Base-by-base conservation (phyloP, 2,797 vertebrate species). In the Channallabes apus region DNA sequence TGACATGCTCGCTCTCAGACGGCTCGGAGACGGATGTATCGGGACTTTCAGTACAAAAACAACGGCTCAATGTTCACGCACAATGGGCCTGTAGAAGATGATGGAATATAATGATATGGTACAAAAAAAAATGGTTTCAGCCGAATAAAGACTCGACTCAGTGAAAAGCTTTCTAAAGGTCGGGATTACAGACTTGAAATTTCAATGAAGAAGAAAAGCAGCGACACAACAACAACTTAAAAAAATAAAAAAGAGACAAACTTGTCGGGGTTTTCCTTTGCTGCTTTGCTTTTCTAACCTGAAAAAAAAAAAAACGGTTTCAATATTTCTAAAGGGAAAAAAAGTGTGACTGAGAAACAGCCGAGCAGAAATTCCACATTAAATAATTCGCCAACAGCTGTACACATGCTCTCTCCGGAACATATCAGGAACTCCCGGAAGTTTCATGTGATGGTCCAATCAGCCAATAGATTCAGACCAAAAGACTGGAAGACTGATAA, bases 41-140 rank as follows among this genome's bases (percentile, higher is more conserved):
- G 6, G 51, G n/a, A 35, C 67, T 64, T 84, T 80, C 51, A 86
- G 22, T 56, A 51, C n/a, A 54, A 87, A 71, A 15, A 79, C 68
- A 76, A 58, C 32, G 17, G 24, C 51, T 20, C 64, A 77, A 27
- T 85, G 58, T 83, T 81, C 27, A 68, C 56, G 32, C 56, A 84
- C 58, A 84, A 80, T 27, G 35, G 12, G 24, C 69, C 41, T 54
- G 68, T 51, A 72, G 59, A 72, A 71, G 56, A 61, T 5, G 0
- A 65, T 59, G 35, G 41, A 86, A 82, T n/a, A 61, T 2, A 24
- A 59, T 24, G n/a, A 32, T 6, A 35, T 5, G 20, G 20, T 11
- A 59, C 54, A 35, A n/a, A 72, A 64, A 62, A 27, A 18, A 64
- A 41, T 17, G 71, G 14, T 73, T 51, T 27, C 24, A 3, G n/a